A percentile compares a stretch with the other conserved stretches of the same genome.
Evolutionary conservation across 2,888 invertebrate species (phyloP).

Genomic region (Tenthredo livida): DNA sequence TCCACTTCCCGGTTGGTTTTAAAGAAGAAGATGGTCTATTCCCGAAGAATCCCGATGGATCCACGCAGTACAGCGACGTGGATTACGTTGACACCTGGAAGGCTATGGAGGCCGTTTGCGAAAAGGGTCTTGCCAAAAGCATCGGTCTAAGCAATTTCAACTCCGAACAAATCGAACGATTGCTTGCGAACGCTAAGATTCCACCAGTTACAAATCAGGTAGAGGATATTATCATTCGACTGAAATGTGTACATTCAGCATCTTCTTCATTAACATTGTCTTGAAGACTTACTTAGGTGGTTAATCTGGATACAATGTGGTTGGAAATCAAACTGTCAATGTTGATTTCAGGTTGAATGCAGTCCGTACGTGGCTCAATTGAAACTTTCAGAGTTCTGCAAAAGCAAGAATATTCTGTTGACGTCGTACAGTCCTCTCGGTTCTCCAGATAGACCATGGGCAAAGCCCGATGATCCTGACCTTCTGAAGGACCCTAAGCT

Average conservation of each 20-base stretch:
- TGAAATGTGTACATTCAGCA: background rate
- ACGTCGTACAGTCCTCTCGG: conserved; percentile 93
- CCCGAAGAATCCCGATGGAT: conserved; percentile 83
- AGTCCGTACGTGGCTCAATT: conserved; percentile 89
- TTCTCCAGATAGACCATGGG: conserved; percentile 88
- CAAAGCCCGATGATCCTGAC: conserved; percentile 83
- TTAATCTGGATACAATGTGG: background rate
- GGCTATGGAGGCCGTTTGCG: conserved; percentile 86
- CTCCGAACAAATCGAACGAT: conserved; percentile 84
- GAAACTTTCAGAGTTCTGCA: conserved; percentile 85
- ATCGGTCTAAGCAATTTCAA: conserved; percentile 94
- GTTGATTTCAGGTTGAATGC: conserved; percentile 83
- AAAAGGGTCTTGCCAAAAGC: conserved; percentile 84
- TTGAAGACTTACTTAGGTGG: background rate
- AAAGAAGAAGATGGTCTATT: conserved; percentile 83
- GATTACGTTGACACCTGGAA: conserved; percentile 89
- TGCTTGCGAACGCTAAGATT: conserved; percentile 82
- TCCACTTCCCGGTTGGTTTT: conserved; percentile 94
- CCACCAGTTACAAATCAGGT: conserved; percentile 84
- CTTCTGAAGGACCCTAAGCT: conserved; percentile 83
- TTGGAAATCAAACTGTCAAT: background rate
- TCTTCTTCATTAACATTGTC: background rate
- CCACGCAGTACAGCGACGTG: conserved; percentile 83
- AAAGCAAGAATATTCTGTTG: conserved; percentile 76
- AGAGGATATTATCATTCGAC: background rate